Conservation (phyloP, 2,113 vertebrate genomes). For the Theristicus caerulescens region DNA sequence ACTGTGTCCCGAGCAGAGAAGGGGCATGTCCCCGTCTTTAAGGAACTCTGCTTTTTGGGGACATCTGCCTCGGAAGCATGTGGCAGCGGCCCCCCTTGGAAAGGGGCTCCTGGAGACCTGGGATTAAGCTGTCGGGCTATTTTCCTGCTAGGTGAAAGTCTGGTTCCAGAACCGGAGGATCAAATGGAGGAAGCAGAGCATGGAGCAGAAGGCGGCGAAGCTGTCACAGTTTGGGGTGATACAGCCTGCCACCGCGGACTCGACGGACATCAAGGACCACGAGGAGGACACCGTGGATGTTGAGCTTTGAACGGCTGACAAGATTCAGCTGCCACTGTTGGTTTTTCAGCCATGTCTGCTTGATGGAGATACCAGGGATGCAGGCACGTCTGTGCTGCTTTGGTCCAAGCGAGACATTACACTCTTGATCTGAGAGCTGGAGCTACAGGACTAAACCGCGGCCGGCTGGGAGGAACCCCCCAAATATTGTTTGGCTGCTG, state of each 20-base stretch:
- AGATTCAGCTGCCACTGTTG: background rate
- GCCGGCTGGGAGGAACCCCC: background rate
- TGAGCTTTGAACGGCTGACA: background rate
- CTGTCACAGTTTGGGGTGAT: conserved; percentile 7
- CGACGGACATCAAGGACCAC: background rate
- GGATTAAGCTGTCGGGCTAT: background rate
- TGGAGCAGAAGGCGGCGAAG: conserved; percentile 73
- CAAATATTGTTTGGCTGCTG: background rate
- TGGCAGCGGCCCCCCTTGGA: background rate
- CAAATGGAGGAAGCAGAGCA: conserved; percentile 80
- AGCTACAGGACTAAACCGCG: background rate
- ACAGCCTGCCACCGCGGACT: background rate
- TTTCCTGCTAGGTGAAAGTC: conserved; percentile 73
- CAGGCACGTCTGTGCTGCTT: background rate
- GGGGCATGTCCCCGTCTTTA: too few relatives aligned
- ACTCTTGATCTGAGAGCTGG: background rate
- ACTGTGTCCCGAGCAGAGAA: background rate
- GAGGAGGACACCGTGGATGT: conserved; percentile 19
- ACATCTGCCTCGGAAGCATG: fast-evolving
- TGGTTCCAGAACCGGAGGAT: conserved; percentile 85
- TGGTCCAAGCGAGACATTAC: background rate
- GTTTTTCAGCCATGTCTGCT: background rate
- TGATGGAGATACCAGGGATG: background rate
- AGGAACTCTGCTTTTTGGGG: background rate
- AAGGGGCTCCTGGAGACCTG: background rate